Evolutionary conservation across 2,888 invertebrate genomes (phyloP).

Genomic region (Ceriagrion tenellum): DNA sequence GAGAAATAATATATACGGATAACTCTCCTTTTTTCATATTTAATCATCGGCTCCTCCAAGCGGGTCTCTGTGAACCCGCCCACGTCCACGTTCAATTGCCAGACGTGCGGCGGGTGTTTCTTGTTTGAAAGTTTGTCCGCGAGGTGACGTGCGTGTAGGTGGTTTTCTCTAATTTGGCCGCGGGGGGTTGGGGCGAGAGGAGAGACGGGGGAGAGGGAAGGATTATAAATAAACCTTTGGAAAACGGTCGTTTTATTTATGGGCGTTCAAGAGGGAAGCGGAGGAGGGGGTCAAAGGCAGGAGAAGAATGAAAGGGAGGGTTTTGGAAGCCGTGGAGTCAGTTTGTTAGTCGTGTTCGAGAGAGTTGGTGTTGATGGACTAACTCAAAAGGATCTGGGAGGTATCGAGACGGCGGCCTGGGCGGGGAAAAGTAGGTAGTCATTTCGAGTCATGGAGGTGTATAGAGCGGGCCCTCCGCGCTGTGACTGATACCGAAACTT

Average conservation of each 20-base stretch:
- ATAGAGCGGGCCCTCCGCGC: no score
- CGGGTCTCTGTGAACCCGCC: not conserved
- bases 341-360: not conserved
- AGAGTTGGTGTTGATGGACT: not conserved
- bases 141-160: not conserved
- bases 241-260: not conserved
- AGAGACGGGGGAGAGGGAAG: not conserved
- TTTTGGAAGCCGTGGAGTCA: not conserved
- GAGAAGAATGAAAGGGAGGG: not conserved
- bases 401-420: not conserved
- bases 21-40: no score
- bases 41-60: no score
- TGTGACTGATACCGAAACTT: no score
- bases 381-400: not conserved
- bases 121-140: not conserved
- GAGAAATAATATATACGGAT: no score
- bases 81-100: not conserved
- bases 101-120: not conserved
- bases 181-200: not conserved
- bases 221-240: not conserved
- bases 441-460: not conserved
- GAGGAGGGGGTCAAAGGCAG: not conserved
- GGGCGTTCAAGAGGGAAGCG: not conserved
- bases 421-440: not conserved
- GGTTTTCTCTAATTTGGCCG: not conserved